These are phyloP conservation scores for Saimiri boliviensis DNA, from an alignment of 2,113 vertebrate genomes.

Conservation along the genomic window DNA sequence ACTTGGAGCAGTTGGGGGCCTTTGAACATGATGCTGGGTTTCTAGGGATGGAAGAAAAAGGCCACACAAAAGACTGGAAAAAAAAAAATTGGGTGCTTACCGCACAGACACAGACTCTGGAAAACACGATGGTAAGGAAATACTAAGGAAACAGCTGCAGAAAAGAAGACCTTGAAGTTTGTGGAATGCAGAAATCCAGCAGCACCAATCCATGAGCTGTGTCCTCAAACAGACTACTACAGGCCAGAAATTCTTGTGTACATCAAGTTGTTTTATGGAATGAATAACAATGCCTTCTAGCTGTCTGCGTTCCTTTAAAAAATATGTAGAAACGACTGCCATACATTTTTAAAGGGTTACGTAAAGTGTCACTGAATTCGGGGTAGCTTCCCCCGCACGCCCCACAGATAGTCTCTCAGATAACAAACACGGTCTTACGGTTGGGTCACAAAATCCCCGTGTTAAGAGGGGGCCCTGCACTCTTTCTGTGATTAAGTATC, in stretches of 20 bases:
- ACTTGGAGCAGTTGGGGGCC: neutral
- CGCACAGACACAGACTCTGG: neutral
- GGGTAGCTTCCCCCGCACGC: neutral
- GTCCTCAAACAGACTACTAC: neutral
- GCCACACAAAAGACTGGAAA: neutral
- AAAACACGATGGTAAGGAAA: neutral
- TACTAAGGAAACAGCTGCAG: neutral
- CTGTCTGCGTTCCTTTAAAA: neutral
- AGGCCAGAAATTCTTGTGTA: neutral
- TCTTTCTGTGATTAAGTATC: neutral
- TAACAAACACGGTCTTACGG: neutral
- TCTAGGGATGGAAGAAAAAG: neutral
- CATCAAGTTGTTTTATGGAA: neutral
- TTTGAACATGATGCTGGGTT: neutral
- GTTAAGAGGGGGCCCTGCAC: neutral
- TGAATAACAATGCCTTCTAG: neutral
- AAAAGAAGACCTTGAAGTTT: neutral
- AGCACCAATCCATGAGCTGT: neutral
- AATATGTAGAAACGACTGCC: neutral
- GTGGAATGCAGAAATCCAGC: neutral
- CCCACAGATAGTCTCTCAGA: neutral
- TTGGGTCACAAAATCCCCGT: neutral
- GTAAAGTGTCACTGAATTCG: neutral
- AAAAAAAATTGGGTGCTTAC: neutral
- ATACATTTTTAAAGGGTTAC: neutral